These are phyloP conservation scores for Aphelocoma californica DNA, from an alignment of 2,797 vertebrate genomes.

Conservation along the genomic window DNA sequence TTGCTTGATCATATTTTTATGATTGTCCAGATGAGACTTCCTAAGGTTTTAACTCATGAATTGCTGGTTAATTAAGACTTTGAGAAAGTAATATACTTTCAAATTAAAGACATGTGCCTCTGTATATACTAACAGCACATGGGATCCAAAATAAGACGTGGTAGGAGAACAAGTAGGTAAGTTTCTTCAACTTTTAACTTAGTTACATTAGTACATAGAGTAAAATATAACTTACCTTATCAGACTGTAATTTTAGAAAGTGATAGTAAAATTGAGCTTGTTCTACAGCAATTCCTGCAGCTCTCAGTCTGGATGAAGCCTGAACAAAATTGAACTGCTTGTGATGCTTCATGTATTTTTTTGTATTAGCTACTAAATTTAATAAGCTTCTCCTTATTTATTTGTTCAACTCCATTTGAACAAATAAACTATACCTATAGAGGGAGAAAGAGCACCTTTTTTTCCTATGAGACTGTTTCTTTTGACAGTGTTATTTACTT, in stretches of 20 bases:
- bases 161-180: neutral
- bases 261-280: neutral
- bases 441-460: neutral
- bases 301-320: neutral
- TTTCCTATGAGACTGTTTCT: neutral
- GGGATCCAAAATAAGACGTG: neutral
- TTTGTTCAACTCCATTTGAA: neutral
- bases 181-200: neutral
- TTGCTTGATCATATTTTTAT: neutral
- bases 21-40: neutral
- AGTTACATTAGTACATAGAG: neutral
- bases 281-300: neutral
- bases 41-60: neutral
- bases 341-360: neutral
- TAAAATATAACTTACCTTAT: neutral
- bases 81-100: neutral
- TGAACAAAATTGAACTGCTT: neutral
- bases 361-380: neutral
- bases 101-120: neutral
- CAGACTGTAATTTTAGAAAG: neutral
- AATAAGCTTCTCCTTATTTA: neutral
- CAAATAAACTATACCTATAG: neutral
- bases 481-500: neutral
- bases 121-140: neutral
- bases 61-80: neutral